These are phyloP conservation scores for Drosophila micromelanica DNA, from an alignment of 1,140 invertebrate species.

Conservation along the genomic window DNA sequence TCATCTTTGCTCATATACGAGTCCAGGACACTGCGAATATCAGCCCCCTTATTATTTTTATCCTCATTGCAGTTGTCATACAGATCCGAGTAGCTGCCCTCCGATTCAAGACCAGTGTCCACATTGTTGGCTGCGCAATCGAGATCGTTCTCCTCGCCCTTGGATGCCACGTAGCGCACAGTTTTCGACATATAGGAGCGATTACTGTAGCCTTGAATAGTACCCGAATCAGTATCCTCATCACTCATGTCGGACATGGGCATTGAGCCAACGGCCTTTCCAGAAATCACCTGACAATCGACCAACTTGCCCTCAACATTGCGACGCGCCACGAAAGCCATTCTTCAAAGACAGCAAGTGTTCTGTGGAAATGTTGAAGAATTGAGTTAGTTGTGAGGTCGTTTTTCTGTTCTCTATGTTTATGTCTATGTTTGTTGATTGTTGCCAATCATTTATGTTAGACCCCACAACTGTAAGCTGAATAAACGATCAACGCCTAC, in stretches of 20 bases:
- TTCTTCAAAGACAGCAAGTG: conserved; percentile 20
- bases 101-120: background rate
- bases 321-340: conserved; percentile 64
- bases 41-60: background rate
- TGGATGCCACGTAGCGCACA: conserved; percentile 48
- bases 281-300: conserved; percentile 45
- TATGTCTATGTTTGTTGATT: conserved; percentile 25
- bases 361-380: conserved; percentile 30
- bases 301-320: conserved; percentile 50
- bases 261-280: background rate
- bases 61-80: background rate
- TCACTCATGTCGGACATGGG: conserved; percentile 52
- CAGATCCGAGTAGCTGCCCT: background rate
- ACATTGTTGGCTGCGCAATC: background rate
- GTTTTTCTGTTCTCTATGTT: conserved; percentile 30
- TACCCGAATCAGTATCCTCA: conserved; percentile 48
- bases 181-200: conserved; percentile 55
- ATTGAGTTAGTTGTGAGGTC: background rate
- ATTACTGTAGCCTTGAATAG: conserved; percentile 43
- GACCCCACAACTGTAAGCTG: conserved; percentile 6
- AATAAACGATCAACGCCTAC: conserved; percentile 11
- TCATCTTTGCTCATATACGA: background rate
- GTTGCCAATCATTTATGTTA: conserved; percentile 30
- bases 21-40: background rate
- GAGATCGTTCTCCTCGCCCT: conserved; percentile 13